phyloP scores from a whole-genome alignment of 2,797 vertebrate genomes.

The Apogon talboti region DNA sequence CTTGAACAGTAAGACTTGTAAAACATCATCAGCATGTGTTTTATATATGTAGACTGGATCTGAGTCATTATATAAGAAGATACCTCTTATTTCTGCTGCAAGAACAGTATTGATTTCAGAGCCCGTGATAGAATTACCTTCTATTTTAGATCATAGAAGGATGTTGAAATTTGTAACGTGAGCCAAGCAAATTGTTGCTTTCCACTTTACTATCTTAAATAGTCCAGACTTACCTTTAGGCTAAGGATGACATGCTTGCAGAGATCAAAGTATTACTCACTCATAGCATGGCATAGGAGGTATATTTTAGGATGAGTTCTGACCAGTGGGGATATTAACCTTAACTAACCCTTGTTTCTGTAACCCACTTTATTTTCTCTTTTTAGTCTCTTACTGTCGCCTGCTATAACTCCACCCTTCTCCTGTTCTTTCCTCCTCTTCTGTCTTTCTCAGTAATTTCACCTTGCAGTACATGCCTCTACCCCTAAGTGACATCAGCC shows the following conservation, averaged over 20 bases:
- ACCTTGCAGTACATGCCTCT: conserved; percentile 94
- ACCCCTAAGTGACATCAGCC: conserved; percentile 91
- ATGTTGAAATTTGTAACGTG: conserved; percentile 35
- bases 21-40: not conserved
- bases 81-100: not conserved
- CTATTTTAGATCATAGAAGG: conserved; percentile 23
- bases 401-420: conserved; percentile 40
- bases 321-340: conserved; percentile 64
- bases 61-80: conserved; percentile 6
- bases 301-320: conserved; percentile 62
- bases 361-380: conserved; percentile 49
- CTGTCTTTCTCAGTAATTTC: conserved; percentile 86
- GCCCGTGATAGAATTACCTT: conserved; percentile 5
- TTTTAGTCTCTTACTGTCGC: conserved; percentile 27
- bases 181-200: conserved; percentile 57
- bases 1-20: conserved; percentile 88
- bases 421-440: conserved; percentile 23
- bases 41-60: not conserved
- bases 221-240: conserved; percentile 61
- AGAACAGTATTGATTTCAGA: conserved; percentile 13
- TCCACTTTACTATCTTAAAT: conserved; percentile 62
- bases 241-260: conserved; percentile 62
- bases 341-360: conserved; percentile 54
- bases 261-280: conserved; percentile 68
- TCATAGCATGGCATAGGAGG: conserved; percentile 18